phyloP scores from a whole-genome alignment of 2,888 invertebrate species.

The Clistopyga incitator region DNA sequence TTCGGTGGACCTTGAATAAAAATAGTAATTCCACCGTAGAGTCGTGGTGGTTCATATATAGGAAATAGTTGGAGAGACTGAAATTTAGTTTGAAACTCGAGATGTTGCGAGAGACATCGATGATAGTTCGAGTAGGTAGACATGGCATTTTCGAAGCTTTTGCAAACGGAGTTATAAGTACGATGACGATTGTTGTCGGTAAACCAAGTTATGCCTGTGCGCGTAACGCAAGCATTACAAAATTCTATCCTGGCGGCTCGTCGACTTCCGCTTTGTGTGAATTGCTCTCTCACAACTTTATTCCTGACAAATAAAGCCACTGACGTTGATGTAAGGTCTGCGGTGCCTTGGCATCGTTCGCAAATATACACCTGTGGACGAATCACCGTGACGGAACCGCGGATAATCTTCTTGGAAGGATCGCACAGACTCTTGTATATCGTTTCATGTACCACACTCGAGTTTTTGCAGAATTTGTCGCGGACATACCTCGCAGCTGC shows the following conservation, averaged over 20 bases:
- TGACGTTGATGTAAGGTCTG: constrained; percentile 52
- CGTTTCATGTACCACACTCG: background rate
- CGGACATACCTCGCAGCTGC: constrained; percentile 1
- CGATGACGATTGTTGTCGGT: constrained; percentile 46
- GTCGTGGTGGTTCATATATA: too few relatives aligned
- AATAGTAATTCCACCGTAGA: too few relatives aligned
- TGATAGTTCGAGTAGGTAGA: background rate
- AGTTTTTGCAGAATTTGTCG: constrained; percentile 9
- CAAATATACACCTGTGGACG: constrained; percentile 48
- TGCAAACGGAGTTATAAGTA: constrained; percentile 47
- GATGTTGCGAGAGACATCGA: background rate
- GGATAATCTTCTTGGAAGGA: constrained; percentile 53
- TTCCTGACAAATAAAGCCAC: constrained; percentile 75
- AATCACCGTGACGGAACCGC: constrained; percentile 40
- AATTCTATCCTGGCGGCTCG: constrained; percentile 43
- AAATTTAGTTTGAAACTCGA: background rate
- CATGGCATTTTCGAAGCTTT: constrained; percentile 10
- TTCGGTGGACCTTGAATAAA: too few relatives aligned
- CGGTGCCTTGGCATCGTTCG: constrained; percentile 34
- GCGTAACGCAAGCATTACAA: constrained; percentile 46
- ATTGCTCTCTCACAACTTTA: constrained; percentile 68
- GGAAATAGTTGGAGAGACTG: too few relatives aligned
- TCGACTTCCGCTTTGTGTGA: constrained; percentile 65
- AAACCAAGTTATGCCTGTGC: constrained; percentile 38
- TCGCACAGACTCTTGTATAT: constrained; percentile 10